phyloP scores from a whole-genome alignment of 2,797 vertebrate genomes.

The Amniataba percoides region DNA sequence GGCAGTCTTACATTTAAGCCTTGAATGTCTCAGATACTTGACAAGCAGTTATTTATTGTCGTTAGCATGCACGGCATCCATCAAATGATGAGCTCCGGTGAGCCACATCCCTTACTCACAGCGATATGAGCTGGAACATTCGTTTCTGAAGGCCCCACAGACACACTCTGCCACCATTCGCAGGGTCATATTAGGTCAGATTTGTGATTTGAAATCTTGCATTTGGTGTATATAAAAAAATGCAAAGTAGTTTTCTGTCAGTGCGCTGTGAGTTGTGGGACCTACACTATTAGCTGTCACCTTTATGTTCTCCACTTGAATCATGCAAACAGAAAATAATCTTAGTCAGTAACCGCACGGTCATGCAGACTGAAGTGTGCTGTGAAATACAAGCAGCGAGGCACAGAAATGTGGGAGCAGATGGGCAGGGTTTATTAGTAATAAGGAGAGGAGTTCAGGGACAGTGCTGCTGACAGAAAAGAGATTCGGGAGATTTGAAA shows the following conservation, averaged over 20 bases:
- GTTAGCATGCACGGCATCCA: not conserved
- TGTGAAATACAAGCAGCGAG: conserved; percentile 18
- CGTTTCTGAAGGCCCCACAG: not conserved
- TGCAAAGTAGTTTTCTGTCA: not conserved
- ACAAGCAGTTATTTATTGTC: not conserved
- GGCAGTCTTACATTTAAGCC: not conserved
- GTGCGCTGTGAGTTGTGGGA: not conserved
- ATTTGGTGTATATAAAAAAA: not conserved
- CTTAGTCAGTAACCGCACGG: conserved; percentile 10
- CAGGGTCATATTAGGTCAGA: not conserved
- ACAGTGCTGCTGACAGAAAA: conserved; percentile 29
- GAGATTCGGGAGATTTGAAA: conserved; percentile 24
- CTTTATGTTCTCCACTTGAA: conserved; percentile 9
- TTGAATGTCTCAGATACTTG: not conserved
- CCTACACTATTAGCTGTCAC: not conserved
- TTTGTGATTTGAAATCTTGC: not conserved
- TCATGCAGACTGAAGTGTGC: not conserved
- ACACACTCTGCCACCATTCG: not conserved
- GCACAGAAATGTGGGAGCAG: conserved; percentile 28
- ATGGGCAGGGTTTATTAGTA: conserved; percentile 39
- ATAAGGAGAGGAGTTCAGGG: conserved; percentile 32
- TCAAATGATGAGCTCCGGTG: conserved; percentile 8
- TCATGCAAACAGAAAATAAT: conserved; percentile 15
- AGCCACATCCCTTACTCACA: conserved; percentile 7
- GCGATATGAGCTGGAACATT: not conserved